These are phyloP conservation scores for Vimba vimba DNA, from an alignment of 2,113 vertebrate genomes.

Conservation along the genomic window DNA sequence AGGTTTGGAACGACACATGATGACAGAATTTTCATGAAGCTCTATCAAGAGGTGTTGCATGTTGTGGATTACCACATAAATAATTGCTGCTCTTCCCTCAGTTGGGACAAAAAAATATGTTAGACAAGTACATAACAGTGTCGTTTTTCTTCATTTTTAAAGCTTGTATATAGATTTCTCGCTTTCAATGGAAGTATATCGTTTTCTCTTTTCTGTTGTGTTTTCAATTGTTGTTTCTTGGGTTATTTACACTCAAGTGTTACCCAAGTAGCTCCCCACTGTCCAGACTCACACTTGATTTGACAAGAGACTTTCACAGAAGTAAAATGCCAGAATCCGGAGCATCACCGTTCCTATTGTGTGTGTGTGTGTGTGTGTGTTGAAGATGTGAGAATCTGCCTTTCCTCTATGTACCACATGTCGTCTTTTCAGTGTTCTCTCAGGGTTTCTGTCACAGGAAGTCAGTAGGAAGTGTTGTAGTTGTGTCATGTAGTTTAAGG, in stretches of 20 bases:
- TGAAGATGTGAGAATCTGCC: neutral
- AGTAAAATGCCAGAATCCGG: neutral
- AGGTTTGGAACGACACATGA: neutral
- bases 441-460: neutral
- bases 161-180: neutral
- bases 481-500: conserved; percentile 6
- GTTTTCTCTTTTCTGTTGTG: neutral
- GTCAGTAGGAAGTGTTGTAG: conserved; percentile 12
- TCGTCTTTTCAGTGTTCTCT: neutral
- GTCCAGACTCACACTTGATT: neutral
- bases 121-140: neutral
- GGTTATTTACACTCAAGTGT: neutral
- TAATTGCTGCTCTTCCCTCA: neutral
- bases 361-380: neutral
- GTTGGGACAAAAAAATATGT: neutral
- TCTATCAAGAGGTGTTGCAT: neutral
- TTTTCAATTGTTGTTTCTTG: neutral
- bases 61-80: neutral
- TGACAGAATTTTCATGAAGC: neutral
- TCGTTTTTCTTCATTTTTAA: too few species aligned
- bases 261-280: neutral
- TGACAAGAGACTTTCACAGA: neutral
- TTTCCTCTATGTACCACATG: conserved; percentile 4
- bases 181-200: neutral
- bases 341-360: neutral